Conservation (phyloP, 2,888 invertebrate genomes). For the Spodoptera littoralis region DNA sequence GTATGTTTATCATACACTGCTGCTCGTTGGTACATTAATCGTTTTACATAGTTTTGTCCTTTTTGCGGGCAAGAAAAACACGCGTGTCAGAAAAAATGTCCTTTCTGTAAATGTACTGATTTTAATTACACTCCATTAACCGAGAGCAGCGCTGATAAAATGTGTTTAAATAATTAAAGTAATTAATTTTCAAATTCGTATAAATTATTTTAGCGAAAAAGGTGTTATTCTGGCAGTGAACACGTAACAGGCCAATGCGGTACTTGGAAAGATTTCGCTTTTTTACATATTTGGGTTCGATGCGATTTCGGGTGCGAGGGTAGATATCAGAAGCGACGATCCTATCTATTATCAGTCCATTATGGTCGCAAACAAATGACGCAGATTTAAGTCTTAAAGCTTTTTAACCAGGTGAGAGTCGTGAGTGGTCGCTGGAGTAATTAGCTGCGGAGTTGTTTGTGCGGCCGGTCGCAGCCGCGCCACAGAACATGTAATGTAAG, state of each 20-base stretch:
- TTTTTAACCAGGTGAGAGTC: constrained; percentile 84
- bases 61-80: constrained; percentile 32
- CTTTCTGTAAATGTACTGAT: constrained; percentile 43
- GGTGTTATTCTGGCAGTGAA: constrained; percentile 36
- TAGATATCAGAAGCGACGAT: constrained; percentile 71
- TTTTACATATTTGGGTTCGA: constrained; percentile 45
- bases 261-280: constrained; percentile 48
- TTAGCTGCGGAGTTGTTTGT: constrained; percentile 80
- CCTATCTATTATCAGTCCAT: constrained; percentile 85
- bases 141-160: constrained; percentile 32
- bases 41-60: constrained; percentile 39
- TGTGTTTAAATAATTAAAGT: constrained; percentile 53
- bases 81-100: constrained; percentile 30
- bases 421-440: constrained; percentile 83
- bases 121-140: constrained; percentile 49
- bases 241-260: constrained; percentile 37
- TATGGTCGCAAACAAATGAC: constrained; percentile 84
- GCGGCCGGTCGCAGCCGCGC: constrained; percentile 68
- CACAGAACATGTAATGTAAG: constrained; percentile 61
- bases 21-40: constrained; percentile 28
- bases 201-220: constrained; percentile 38
- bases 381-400: constrained; percentile 85
- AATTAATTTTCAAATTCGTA: constrained; percentile 50
- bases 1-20: constrained; percentile 56
- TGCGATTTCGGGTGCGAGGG: constrained; percentile 53